These are phyloP conservation scores for Fukomys damarensis DNA, from an alignment of 2,113 vertebrate species.

Conservation along the genomic window DNA sequence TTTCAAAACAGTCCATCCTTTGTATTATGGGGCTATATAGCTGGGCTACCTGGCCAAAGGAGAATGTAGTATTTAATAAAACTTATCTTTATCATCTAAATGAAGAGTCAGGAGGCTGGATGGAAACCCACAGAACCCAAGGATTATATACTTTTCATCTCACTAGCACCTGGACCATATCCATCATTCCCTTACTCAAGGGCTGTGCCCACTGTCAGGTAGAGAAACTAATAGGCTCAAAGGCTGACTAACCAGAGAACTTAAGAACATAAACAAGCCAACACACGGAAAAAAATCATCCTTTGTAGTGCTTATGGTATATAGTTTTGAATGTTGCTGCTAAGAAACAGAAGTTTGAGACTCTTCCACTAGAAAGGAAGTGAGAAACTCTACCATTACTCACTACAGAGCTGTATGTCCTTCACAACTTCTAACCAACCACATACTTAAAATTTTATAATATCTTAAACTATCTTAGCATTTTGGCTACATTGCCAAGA, in stretches of 20 bases:
- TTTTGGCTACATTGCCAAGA: not conserved
- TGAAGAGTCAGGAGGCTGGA: conserved; percentile 48
- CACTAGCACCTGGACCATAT: not conserved
- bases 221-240: conserved; percentile 35
- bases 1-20: not conserved
- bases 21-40: not conserved
- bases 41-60: not conserved
- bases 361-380: not conserved
- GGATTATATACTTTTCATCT: not conserved
- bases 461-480: not conserved
- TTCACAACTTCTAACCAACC: conserved; percentile 8
- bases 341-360: conserved; percentile 31
- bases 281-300: conserved; percentile 52
- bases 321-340: conserved; percentile 7
- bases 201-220: not conserved
- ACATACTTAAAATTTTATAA: not conserved
- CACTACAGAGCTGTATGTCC: not conserved
- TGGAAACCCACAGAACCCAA: not conserved
- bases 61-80: conserved; percentile 66
- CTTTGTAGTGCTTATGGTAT: not conserved
- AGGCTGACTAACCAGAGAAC: conserved; percentile 54
- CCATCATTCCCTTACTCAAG: not conserved
- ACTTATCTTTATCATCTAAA: conserved; percentile 60
- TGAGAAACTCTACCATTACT: not conserved
- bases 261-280: conserved; percentile 53